These are phyloP conservation scores for Ciconia maguari DNA, from an alignment of 2,113 vertebrate genomes.

Conservation along the genomic window DNA sequence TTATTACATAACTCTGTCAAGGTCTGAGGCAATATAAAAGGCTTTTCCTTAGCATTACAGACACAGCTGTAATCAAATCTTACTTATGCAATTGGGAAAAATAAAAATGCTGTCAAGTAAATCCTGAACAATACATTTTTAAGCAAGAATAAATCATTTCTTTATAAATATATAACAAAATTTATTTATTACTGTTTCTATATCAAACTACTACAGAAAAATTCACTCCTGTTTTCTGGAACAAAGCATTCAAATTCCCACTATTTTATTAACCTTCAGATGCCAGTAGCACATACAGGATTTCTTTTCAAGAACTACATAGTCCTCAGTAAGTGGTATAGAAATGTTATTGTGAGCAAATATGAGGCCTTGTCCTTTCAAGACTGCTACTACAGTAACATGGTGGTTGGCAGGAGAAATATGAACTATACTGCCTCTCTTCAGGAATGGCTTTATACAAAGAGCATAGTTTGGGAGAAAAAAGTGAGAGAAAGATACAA, in stretches of 20 bases:
- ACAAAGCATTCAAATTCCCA: background rate
- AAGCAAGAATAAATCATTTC: background rate
- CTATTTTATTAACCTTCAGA: background rate
- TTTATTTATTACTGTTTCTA: background rate
- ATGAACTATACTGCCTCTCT: background rate
- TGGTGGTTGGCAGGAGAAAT: background rate
- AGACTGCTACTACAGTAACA: background rate
- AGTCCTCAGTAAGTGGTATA: background rate
- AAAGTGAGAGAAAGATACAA: background rate
- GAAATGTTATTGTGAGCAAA: background rate
- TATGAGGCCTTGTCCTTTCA: background rate
- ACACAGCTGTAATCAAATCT: background rate
- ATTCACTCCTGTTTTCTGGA: background rate
- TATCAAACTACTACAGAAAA: background rate
- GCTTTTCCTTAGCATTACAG: background rate
- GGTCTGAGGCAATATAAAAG: background rate
- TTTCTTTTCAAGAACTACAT: background rate
- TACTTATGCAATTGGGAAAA: background rate
- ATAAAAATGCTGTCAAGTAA: background rate
- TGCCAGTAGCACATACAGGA: background rate
- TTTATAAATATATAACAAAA: background rate
- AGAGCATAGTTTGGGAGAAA: background rate
- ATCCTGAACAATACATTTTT: background rate
- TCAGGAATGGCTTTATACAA: background rate
- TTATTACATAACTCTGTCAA: background rate